Evolutionary conservation across 92 coral and sea anemone species (phyloP), one percentile per base, ranked within the genome.

Genomic region (Phenganax subtilis): DNA sequence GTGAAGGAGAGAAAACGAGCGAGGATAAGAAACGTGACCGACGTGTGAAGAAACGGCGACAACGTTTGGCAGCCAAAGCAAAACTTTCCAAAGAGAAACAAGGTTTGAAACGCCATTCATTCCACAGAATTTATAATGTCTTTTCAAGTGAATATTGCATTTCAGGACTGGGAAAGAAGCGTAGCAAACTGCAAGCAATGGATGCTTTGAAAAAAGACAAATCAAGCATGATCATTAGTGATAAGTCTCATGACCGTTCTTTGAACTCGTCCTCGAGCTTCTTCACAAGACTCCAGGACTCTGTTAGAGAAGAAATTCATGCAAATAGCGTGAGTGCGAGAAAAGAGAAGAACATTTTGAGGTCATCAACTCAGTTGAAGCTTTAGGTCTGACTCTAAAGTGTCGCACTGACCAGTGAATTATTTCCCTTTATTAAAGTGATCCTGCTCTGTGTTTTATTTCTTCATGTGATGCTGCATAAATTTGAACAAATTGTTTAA

Each of bases 261-360:
- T 85, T 96, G 61, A 89, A 84, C 56, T 88, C 98, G 6, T 94
- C 99, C 7, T 73, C 99, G 9, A 90, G 94, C 4, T 96, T 96
- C 88, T 96, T 96, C 72, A 87, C 97, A 15, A 90, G 87, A 14
- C 91, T 96, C 51, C 96, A 96, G 61, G 97, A 96, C 83, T 91
- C 86, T 72, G 97, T 92, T 54, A 90, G 85, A 60, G 92, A 88
- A 57, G 93, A 92, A 67, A 93, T 96, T 0, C 81, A 84, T 14
- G 84, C 86, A 51, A 96, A 90, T 79, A 96, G 81, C 69, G 87
- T 57, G 30, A n/a, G 75, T 16, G 84, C 79, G 54, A 77, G 65
- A 73, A 86, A 87, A 71, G 87, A 87, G 76, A 85, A 67, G 57
- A 87, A 84, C 59, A 75, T 82, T 3, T 73, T 75, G 17, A 62